Evolutionary conservation across 2,888 invertebrate species (phyloP), one percentile per base, ranked within the genome.

Genomic region (Scaptomyza flava): DNA sequence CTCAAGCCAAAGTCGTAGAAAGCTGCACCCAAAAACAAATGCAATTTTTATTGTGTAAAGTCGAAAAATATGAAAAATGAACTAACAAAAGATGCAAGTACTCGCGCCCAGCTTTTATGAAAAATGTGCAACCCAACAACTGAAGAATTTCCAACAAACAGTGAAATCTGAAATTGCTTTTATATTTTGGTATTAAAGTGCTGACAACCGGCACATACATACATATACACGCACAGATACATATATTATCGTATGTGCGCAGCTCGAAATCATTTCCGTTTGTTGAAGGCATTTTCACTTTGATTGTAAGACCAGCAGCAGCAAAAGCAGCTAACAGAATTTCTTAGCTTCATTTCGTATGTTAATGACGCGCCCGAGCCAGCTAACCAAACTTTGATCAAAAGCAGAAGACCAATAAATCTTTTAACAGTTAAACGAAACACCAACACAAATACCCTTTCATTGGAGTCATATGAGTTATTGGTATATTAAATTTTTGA

Each of bases 251-350:
- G 43, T 58, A 71, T 64, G 27, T 27, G 42, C 30, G 8, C 46
- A 52, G 54, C 58, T 72, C 54, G 46, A 77, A 66, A 70, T 69
- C 74, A 70, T 78, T 79, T 77, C 77, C 79, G 79, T 63, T 71
- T 47, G 56, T 51, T 48, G 27, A 34, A 42, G 52, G 52, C 34
- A 69, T 67, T 78, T 78, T 80, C 78, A 71, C 78, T 81, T 79
- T 66, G 64, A 66, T 53, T 72, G 62, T 65, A 54, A 58, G 43
- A 57, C 34, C 45, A 46, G 33, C 50, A 34, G 20, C 48, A 27
- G 23, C 43, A 43, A 20, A 17, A 31, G 38, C 41, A 50, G 54
- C 51, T 56, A 78, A 69, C 66, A 74, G 74, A 77, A 76, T 66
- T 73, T 74, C 61, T 59, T 51, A 52, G 61, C 69, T 65, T 69